phyloP scores from a whole-genome alignment of 2,888 invertebrate genomes.

The Merodon equestris region DNA sequence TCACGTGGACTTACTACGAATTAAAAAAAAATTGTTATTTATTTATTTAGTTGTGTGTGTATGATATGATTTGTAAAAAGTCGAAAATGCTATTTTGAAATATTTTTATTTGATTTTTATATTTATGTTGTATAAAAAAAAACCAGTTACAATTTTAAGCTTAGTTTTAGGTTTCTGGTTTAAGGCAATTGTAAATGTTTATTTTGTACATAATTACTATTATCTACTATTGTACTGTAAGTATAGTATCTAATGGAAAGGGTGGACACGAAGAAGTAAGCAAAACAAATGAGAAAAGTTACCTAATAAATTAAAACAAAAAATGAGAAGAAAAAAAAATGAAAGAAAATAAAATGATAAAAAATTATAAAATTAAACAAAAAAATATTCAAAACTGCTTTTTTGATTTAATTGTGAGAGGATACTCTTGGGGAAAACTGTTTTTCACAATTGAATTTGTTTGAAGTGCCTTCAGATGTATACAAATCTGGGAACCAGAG shows the following conservation, averaged over 20 bases:
- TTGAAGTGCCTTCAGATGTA: too few species aligned
- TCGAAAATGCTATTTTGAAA: constrained; percentile 2
- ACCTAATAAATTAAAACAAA: constrained; percentile 62
- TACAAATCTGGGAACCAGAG: too few species aligned
- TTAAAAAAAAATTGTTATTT: constrained; percentile 36
- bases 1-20: constrained; percentile 2
- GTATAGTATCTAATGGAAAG: constrained; percentile 56
- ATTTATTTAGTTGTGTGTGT: constrained; percentile 53
- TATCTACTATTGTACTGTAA: constrained; percentile 57
- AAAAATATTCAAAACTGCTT: constrained; percentile 12
- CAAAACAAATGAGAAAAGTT: constrained; percentile 63
- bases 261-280: constrained; percentile 9
- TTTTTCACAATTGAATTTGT: too few species aligned
- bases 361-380: constrained; percentile 1
- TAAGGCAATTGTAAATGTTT: constrained; percentile 46
- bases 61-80: constrained; percentile 68
- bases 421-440: too few species aligned
- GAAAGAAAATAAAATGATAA: constrained; percentile 53
- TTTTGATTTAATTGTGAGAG: background rate
- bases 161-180: constrained; percentile 36
- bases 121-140: constrained; percentile 52
- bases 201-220: constrained; percentile 61
- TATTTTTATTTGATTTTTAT: constrained; percentile 41
- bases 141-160: constrained; percentile 20
- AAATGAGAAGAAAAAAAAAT: constrained; percentile 48